Evolutionary conservation across 2,113 vertebrate genomes (phyloP), one percentile per base, ranked within the genome.

Genomic region (Silurus meridionalis): DNA sequence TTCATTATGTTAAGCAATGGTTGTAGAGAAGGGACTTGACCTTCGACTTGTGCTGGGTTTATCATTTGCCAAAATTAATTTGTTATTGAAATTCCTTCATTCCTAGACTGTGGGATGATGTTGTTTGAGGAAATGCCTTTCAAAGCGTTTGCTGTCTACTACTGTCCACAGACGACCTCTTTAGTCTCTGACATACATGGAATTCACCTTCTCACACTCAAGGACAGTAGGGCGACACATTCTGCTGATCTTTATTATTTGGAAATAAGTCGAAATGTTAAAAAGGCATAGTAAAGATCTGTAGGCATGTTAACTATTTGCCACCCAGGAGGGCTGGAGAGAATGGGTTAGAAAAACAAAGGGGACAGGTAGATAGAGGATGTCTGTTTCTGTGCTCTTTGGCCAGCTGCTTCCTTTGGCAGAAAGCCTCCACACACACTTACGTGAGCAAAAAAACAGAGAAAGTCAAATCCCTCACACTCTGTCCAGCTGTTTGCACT

Each of bases 351-450:
- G 53, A 85, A 86, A 82, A 90, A 90, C 86, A 90, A 89, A 86
- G 53, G 37, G 48, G 60, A 83, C 86, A 90, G 90, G 88, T 90
- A 89, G 88, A 90, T 85, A 84, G 78, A 89, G 90, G 88, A 89
- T 84, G 86, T 86, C 88, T 90, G 88, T 86, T 88, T 82, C 55
- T 53, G 60, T 89, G 89, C 87, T 84, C 87, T 89, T 90, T 89
- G 86, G 72, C 88, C 88, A 90, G 84, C 88, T 88, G 88, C 71
- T 88, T 89, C 90, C 90, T 90, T 86, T 90, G 75, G 86, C 83
- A 75, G 17, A 64, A 66, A 23, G 63, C 80, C 83, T 80, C n/a
- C 79, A 85, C 67, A 57, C 66, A 85, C 84, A 77, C 15, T 60
- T 81, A 77, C 4, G 48, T 66, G 15, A 67, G 46, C 13, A 63